Base-by-base conservation (phyloP, 2,797 vertebrate genomes). In the Netta rufina region DNA sequence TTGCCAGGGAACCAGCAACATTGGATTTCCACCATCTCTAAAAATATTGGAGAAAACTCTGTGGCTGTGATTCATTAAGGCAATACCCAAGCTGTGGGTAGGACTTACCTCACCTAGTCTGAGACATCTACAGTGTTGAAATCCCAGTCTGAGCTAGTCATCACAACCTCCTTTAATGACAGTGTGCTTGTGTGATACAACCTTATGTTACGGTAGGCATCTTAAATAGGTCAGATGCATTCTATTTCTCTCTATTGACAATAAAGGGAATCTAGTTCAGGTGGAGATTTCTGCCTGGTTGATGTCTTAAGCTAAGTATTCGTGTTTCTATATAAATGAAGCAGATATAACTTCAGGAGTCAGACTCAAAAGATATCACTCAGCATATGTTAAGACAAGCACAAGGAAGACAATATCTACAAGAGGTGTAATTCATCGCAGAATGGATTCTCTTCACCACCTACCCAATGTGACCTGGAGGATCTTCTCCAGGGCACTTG, bases 31-130 rank as follows among this genome's bases (percentile, higher is more conserved):
- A 77, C 75, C 92, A 77, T 51, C 84, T 89, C 93, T 92, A 74
- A 95, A 96, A 96, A 94, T 82, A 94, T 13, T 92, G 61, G 67
- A 88, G 87, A 76, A 86, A 61, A 67, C 76, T 89, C 89, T 75
- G 89, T 90, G 83, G 91, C 36, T 96, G 91, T 94, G 95, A 96
- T 92, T 93, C 94, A 93, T 92, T 70, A 83, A 95, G 88, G 94
- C 92, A 92, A 90, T 87, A 84, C 45, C 80, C 91, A 87, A 92
- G 81, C 88, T 94, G 95, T 94, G 90, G 93, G 92, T 78, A 95
- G 94, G 81, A 88, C 72, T 94, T 77, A 89, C 95, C 89, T 96
- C 96, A 94, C 94, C 93, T 95, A 90, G 84, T 90, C 92, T 92
- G 95, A 90, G 88, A 87, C 86, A 92, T 64, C 77, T 51, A 60